Base-by-base conservation (phyloP, 2,113 vertebrate species). In the Sapajus apella region DNA sequence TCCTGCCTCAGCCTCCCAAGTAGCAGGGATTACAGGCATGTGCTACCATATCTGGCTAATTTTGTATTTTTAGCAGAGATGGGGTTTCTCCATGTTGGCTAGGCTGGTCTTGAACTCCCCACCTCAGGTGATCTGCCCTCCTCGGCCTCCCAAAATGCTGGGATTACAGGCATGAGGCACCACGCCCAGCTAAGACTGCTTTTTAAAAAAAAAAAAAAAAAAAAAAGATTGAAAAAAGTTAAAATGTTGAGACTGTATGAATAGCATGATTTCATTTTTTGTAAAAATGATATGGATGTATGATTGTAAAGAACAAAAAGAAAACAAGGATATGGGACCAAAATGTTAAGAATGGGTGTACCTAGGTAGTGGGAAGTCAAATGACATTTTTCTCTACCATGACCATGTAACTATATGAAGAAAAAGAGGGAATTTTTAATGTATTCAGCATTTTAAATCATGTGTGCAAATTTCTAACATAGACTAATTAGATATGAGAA, bases 181-280 rank as follows among this genome's bases (percentile, higher is more conserved):
- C 52, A 52, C 1, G 0, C 52, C 13, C 16, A 17, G 52, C 52
- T 5, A 12, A 52, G 52, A 52, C 52, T 43, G 43, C 37, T 40
- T 40, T 43, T 43, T 43, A 43, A 43, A 43, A 43, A 43, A 43
- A 43, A 43, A 56, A 56, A 56, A 95, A 68, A 68, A 37, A 16
- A 37, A 77, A 87, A 90, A 32, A 66, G 2, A 12, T 30, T 92
- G 45, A 64, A 95, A 66, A 95, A 86, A 30, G 35, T 79, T 79
- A 40, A 94, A 90, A 88, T 66, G 40, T 52, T 96, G 93, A 91
- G 47, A 70, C 30, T 68, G 0, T 70, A 91, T 80, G 3, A 30
- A 97, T 8, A 90, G 20, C 72, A 83, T 81, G 13, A 70, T 88
- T 90, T 88, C 45, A 92, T 43, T 56, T 91, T 70, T 91, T 81